These are phyloP conservation scores for Oryctes rhinoceros DNA, from an alignment of 1,140 invertebrate genomes.

Conservation along the genomic window DNA sequence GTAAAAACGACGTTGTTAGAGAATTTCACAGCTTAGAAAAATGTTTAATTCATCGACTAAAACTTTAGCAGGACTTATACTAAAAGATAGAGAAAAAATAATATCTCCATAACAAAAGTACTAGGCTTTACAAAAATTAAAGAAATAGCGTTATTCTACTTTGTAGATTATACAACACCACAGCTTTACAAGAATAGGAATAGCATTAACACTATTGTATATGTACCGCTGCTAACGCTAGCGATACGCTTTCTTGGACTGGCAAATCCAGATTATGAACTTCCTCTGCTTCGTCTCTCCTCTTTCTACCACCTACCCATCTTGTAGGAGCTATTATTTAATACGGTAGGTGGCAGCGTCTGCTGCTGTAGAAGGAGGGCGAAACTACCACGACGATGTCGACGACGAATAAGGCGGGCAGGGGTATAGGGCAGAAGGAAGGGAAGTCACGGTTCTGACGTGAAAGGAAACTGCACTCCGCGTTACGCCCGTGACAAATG, in stretches of 20 bases:
- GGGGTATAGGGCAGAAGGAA: conserved; percentile 16
- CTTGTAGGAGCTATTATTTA: conserved; percentile 27
- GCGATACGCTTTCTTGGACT: conserved; percentile 35
- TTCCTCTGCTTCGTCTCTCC: conserved; percentile 27
- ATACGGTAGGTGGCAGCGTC: conserved; percentile 35
- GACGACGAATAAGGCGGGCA: background rate
- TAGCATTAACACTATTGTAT: background rate
- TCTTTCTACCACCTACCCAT: background rate
- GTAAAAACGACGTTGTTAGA: too few species aligned
- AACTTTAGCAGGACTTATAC: too few species aligned
- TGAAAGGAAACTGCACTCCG: conserved; percentile 48
- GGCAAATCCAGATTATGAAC: conserved; percentile 46
- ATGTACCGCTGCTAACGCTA: background rate
- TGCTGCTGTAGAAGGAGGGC: background rate
- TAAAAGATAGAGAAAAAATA: too few species aligned
- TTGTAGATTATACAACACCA: too few species aligned
- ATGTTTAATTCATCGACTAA: too few species aligned
- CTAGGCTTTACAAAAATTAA: too few species aligned
- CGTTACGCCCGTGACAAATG: conserved; percentile 45
- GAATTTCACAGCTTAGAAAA: too few species aligned
- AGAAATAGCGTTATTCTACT: too few species aligned
- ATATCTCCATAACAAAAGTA: too few species aligned
- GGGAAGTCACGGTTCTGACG: conserved; percentile 46
- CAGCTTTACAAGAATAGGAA: too few species aligned
- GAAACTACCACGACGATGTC: background rate